Percentiles rank a stretch among this genome's conserved stretches.
phyloP scores from a whole-genome alignment of 37 sponge, comb jelly and placozoan genomes.

The Oscarella lobularis region DNA sequence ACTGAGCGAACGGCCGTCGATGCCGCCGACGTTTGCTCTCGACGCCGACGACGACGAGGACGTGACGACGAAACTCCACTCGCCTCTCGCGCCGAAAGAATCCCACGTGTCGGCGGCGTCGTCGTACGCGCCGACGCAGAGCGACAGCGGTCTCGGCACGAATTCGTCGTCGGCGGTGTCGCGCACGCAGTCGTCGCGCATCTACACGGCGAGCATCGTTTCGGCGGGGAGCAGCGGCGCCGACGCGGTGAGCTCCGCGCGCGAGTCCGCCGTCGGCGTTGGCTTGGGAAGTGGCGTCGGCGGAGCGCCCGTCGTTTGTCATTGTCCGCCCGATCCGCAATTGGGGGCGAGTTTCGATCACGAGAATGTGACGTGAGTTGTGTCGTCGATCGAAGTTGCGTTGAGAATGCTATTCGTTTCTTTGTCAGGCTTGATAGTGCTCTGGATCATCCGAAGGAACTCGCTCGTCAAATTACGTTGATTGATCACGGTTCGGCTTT shows the following conservation, averaged over 20 bases:
- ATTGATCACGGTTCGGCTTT: constrained; percentile 62
- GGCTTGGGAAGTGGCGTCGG: constrained; percentile 14
- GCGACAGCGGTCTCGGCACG: not conserved
- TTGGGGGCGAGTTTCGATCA: constrained; percentile 37
- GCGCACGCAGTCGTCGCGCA: not conserved
- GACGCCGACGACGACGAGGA: too few relatives aligned
- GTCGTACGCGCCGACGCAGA: not conserved
- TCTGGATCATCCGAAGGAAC: constrained; percentile 62
- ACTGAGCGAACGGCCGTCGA: too few relatives aligned
- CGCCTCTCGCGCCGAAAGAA: too few relatives aligned
- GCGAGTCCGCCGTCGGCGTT: too few relatives aligned
- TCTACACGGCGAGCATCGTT: not conserved
- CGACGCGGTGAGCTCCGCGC: not conserved
- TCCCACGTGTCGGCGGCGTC: too few relatives aligned
- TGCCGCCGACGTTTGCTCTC: too few relatives aligned
- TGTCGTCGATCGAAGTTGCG: not conserved
- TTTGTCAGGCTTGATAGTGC: constrained; percentile 7
- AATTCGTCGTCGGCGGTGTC: not conserved
- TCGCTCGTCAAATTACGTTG: constrained; percentile 92
- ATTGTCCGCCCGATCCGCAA: constrained; percentile 88
- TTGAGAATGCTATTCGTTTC: too few relatives aligned
- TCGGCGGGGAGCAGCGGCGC: not conserved
- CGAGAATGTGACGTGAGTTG: constrained; percentile 41
- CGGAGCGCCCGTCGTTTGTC: constrained; percentile 26
- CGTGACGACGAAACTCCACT: too few relatives aligned